These are phyloP conservation scores for Andrena fulva DNA, from an alignment of 2,888 invertebrate genomes.

Conservation along the genomic window DNA sequence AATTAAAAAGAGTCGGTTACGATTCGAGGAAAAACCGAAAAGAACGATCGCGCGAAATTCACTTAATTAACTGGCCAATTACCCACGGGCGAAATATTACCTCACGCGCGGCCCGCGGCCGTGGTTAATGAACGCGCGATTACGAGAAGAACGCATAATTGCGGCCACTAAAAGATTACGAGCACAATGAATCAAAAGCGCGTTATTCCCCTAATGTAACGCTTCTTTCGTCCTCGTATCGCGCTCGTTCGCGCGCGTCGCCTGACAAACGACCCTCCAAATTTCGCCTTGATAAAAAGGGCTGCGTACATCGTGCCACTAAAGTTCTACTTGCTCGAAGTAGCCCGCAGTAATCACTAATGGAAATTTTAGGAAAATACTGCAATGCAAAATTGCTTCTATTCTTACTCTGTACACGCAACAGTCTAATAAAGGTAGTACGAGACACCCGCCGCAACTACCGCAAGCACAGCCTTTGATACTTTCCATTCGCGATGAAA, in stretches of 20 bases:
- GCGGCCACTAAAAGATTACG: slow-evolving; percentile 45
- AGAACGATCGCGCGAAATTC: slow-evolving; percentile 28
- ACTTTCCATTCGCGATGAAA: neutral
- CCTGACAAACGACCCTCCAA: slow-evolving; percentile 27
- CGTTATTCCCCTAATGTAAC: slow-evolving; percentile 17
- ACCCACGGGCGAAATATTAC: slow-evolving; percentile 28
- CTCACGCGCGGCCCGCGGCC: neutral
- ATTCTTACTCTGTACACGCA: too few relatives aligned
- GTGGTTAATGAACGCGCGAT: slow-evolving; percentile 40
- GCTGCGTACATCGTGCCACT: neutral
- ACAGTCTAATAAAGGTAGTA: too few relatives aligned
- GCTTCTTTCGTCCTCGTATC: slow-evolving; percentile 39
- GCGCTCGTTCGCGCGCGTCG: slow-evolving; percentile 14
- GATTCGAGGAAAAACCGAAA: slow-evolving; percentile 36
- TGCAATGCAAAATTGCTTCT: too few relatives aligned
- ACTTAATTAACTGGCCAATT: slow-evolving; percentile 50
- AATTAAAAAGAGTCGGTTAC: slow-evolving; percentile 44
- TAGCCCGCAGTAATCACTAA: too few relatives aligned
- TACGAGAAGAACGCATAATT: slow-evolving; percentile 46
- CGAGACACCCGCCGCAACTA: too few relatives aligned
- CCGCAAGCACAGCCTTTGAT: neutral
- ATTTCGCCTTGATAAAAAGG: slow-evolving; percentile 1
- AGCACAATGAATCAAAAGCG: slow-evolving; percentile 42
- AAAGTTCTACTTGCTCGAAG: neutral
- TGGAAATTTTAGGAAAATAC: too few relatives aligned